Evolutionary conservation across 1,140 invertebrate genomes (phyloP), one percentile per base, ranked within the genome.

Genomic region (Penaeus chinensis): DNA sequence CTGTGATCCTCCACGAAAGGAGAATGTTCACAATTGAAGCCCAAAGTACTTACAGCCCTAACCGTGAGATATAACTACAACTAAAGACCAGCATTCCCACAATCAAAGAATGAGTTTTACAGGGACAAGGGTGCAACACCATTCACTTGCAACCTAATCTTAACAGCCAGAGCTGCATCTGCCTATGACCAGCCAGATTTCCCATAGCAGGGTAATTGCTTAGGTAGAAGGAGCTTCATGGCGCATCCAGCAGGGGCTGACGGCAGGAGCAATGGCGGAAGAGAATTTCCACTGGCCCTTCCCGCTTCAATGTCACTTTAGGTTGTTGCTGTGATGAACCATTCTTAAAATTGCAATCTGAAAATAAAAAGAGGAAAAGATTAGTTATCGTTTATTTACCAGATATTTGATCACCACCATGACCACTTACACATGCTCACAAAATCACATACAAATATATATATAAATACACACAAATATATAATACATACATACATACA

Each of bases 171-270:
- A 82, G 66, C 22, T 74, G 24, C 16, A 77, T 20, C 27, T 62
- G 80, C 80, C 80, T 82, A 87, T 69, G 80, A 54, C 85, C 82
- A 66, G 82, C 69, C 81, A 82, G 82, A 83, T 62, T 74, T 82
- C 71, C 86, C 74, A 42, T 87, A 77, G 63, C 76, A 47, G 76
- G 80, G 86, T 27, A 86, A 78, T 71, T 76, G 63, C 62, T 78
- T 60, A 71, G 62, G 86, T 18, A 78, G 79, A 18, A 82, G 69
- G 32, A 27, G 80, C 62, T 62, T 77, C 71, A 74, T 47, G 84
- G 86, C 71, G 80, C 54, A 54, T 54, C 54, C 54, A 54, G 54
- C 11, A 54, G 54, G 54, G 11, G 54, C 54, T 54, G 54, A 54
- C 54, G 54, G 54, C 54, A 54, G 54, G 54, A 54, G 54, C 16